Evolutionary conservation across 30 jellyfish, hydroid and myxozoan genomes (phyloP).

Genomic region (Rhopilema esculentum): DNA sequence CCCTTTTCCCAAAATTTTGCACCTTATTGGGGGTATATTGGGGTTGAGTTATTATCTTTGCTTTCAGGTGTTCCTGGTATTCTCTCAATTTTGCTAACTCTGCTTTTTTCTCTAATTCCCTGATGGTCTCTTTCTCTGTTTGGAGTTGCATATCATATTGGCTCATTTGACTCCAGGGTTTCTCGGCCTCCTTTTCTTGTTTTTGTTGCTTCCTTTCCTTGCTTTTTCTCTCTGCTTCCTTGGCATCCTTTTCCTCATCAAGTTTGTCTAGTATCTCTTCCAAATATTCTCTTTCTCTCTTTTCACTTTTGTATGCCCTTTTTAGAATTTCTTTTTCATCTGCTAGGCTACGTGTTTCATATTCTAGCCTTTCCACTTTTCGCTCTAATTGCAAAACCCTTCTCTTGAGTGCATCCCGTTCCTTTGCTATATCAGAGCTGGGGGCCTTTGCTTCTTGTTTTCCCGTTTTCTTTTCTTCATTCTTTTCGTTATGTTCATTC

Average conservation of each 20-base stretch:
- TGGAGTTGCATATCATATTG: slow-evolving; percentile 26
- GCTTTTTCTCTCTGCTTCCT: slow-evolving; percentile 6
- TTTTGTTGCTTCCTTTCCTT: slow-evolving; percentile 9
- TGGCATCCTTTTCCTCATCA: slow-evolving; percentile 10
- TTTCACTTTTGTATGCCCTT: slow-evolving; percentile 8
- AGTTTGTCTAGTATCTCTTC: slow-evolving; percentile 15
- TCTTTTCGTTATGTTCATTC: slow-evolving; percentile 11
- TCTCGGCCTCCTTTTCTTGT: slow-evolving; percentile 25
- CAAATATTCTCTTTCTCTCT: slow-evolving; percentile 28
- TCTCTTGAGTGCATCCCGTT: slow-evolving; percentile 15
- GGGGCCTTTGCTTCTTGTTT: slow-evolving; percentile 17
- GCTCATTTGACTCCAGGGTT: slow-evolving; percentile 10
- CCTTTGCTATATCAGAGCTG: slow-evolving; percentile 7
- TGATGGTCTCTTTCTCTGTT: slow-evolving; percentile 22
- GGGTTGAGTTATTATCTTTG: slow-evolving; percentile 1
- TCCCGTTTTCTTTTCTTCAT: slow-evolving; percentile 3
- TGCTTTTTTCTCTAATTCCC: slow-evolving; percentile 24
- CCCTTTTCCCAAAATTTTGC: slow-evolving; percentile 23
- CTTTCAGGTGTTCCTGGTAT: slow-evolving; percentile 10
- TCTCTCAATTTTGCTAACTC: slow-evolving; percentile 24
- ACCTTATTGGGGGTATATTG: slow-evolving; percentile 7
- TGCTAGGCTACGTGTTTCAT: background rate
- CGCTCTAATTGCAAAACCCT: slow-evolving; percentile 22
- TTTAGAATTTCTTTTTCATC: slow-evolving; percentile 10
- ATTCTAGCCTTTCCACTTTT: slow-evolving; percentile 25